phyloP scores from a whole-genome alignment of 2,113 vertebrate genomes.

The Thinocorus orbignyianus region DNA sequence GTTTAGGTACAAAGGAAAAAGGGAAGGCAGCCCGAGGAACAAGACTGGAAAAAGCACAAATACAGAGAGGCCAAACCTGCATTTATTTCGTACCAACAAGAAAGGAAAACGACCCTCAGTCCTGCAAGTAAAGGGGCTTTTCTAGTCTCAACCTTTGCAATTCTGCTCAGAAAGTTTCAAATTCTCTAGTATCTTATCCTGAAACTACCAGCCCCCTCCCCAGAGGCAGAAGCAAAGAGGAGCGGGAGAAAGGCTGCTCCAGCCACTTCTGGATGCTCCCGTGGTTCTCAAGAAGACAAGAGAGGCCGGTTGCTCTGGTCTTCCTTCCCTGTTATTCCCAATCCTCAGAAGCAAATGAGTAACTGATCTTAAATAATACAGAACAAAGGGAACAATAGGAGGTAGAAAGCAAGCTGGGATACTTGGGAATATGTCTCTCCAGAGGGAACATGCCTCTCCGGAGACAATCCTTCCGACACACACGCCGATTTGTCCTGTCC shows the following conservation, averaged over 20 bases:
- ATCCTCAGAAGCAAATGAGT: conserved; percentile 29
- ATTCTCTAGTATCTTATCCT: neutral
- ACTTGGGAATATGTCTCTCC: neutral
- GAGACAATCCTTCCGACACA: neutral
- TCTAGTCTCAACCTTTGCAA: neutral
- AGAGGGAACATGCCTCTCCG: neutral
- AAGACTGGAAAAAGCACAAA: neutral
- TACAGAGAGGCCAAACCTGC: neutral
- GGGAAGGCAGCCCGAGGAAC: neutral
- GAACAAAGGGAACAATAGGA: conserved; percentile 61
- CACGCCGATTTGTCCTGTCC: neutral
- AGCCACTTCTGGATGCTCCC: neutral
- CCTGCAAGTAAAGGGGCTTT: neutral
- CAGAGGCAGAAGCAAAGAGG: neutral
- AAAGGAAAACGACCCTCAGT: neutral
- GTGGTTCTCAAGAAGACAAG: neutral
- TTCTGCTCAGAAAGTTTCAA: neutral
- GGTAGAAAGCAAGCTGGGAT: conserved; percentile 8
- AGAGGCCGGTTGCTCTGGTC: neutral
- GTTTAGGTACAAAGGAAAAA: neutral
- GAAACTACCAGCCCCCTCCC: neutral
- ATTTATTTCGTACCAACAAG: rapidly evolving
- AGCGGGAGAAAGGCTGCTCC: neutral
- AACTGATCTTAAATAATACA: conserved; percentile 48
- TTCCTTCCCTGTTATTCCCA: conserved; percentile 8